Evolutionary conservation across 2,888 invertebrate species (phyloP), one percentile per base, ranked within the genome.

Genomic region (Xestia ashworthii): DNA sequence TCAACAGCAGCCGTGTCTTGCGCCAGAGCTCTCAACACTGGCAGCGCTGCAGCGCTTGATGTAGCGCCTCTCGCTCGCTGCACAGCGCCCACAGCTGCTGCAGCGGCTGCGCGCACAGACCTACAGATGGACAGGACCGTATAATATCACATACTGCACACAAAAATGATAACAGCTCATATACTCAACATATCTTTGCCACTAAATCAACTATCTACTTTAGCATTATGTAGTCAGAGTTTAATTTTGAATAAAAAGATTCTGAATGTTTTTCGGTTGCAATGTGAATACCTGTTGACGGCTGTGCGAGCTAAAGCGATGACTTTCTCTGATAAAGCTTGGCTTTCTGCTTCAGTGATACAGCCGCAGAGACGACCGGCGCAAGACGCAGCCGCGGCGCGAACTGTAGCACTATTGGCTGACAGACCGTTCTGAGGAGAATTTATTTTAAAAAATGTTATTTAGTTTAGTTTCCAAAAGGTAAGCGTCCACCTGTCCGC

Each of bases 1-100:
- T 99, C 98, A 0, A 99, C 98, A 48, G 99, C 98, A 0, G 99
- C 98, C 74, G 98, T 98, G 93, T 99, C 99, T 95, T 99, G 99
- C 1, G 99, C 99, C 58, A 99, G 95, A 1, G 99, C 99, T 38
- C 99, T 96, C 67, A 99, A 94, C 92, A 99, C 99, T 60, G 99
- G 99, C 88, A 99, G 98, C 93, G 99, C 99, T 4, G 99, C 99
- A 91, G 99, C 99, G 84, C 99, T 99, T 4, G 99, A 99, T 1
- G 99, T 99, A 9, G 99, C 99, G 12, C 99, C 99, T 0, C 99
- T 98, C 90, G 99, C 99, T 53, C 99, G 97, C 96, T 99, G 99
- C 68, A 99, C 97, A 89, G 99, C 99, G 58, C 99, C 99, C n/a
- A 99, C 97, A 0, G 99, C 99, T 82, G 99, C 96, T 12, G 95